Evolutionary conservation across 1,140 invertebrate species (phyloP), one percentile per base, ranked within the genome.

Genomic region (Charaxes varanes): DNA sequence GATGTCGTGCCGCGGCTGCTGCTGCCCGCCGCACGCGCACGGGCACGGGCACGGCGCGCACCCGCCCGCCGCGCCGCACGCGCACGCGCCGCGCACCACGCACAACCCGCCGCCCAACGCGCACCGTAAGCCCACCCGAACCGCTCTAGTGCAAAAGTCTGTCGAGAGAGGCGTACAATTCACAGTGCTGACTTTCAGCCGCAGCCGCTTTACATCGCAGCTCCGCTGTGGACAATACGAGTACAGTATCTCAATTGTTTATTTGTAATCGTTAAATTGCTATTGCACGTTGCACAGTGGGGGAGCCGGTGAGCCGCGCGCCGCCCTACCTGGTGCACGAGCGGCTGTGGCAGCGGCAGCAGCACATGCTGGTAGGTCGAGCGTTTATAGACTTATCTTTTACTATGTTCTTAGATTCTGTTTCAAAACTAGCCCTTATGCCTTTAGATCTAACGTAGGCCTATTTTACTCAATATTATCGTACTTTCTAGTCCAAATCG

Each of bases 311-410:
- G 15, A 31, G 28, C 15, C 28, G 28, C 15, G 78, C 86, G 16
- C 88, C 91, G 46, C 89, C 92, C 26, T 89, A 92, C 85, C 87
- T 91, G 14, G 81, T 91, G 4, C 91, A 93, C 65, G 90, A 92
- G 59, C 85, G 90, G 48, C 67, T 93, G 11, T 93, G 91, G 90
- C 85, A 90, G 36, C 86, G 88, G 3, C 91, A 93, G 54, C 91
- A 93, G 49, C 88, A 90, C 37, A 87, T 88, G 63, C 88, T 92
- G 58, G 84, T 84, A 53, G 63, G 47, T 53, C 4, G 6, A 11
- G n/a, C n/a, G n/a, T n/a, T n/a, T n/a, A n/a, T n/a, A n/a, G n/a
- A n/a, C n/a, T n/a, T n/a, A n/a, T n/a, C n/a, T n/a, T n/a, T n/a
- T n/a, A n/a, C n/a, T n/a, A n/a, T n/a, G n/a, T n/a, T n/a, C n/a